phyloP scores from a whole-genome alignment of 2,797 vertebrate genomes.

The Spinibarbus caldwelli region DNA sequence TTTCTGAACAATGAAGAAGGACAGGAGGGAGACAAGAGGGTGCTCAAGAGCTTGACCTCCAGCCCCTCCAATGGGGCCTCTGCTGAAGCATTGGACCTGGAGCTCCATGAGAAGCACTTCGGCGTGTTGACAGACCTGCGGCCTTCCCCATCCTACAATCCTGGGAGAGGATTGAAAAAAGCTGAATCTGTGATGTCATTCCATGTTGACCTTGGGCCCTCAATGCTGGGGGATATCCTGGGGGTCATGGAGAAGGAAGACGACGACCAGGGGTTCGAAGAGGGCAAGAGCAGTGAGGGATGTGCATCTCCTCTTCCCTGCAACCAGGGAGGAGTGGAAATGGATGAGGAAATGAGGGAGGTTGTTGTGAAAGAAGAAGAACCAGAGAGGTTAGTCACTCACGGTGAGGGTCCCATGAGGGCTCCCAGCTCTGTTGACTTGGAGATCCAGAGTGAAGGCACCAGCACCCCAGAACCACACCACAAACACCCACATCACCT shows the following conservation, averaged over 20 bases:
- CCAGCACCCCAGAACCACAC: slow-evolving; percentile 76
- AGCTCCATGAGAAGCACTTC: slow-evolving; percentile 85
- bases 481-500: slow-evolving; percentile 74
- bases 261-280: slow-evolving; percentile 80
- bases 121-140: slow-evolving; percentile 92
- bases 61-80: slow-evolving; percentile 85
- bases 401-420: slow-evolving; percentile 37
- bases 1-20: slow-evolving; percentile 87
- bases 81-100: slow-evolving; percentile 67
- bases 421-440: slow-evolving; percentile 66
- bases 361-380: slow-evolving; percentile 40
- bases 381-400: slow-evolving; percentile 25
- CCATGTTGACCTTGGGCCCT: slow-evolving; percentile 95
- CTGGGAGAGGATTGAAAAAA: slow-evolving; percentile 86
- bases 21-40: slow-evolving; percentile 63
- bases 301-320: slow-evolving; percentile 69
- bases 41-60: slow-evolving; percentile 88
- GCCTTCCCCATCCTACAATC: slow-evolving; percentile 73
- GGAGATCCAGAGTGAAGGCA: slow-evolving; percentile 66
- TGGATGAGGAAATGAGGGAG: slow-evolving; percentile 49
- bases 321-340: slow-evolving; percentile 54
- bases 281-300: slow-evolving; percentile 79
- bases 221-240: slow-evolving; percentile 94
- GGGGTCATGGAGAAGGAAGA: slow-evolving; percentile 93
- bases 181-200: slow-evolving; percentile 98